These are phyloP conservation scores for Pelagia noctiluca DNA, from an alignment of 30 jellyfish, hydroid and myxozoan species.

Conservation along the genomic window DNA sequence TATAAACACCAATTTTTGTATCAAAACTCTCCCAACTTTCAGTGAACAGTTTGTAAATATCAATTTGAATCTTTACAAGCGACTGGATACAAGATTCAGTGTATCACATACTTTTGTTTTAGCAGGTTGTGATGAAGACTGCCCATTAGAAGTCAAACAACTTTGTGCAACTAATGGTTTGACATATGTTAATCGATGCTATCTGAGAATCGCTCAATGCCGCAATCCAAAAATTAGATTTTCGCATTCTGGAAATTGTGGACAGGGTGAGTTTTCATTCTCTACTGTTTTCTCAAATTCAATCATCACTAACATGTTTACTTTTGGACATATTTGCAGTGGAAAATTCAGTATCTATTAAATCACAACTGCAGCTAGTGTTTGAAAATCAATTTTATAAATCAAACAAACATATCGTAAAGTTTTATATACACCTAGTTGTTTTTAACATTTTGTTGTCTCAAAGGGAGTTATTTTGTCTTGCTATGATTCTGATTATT, in stretches of 20 bases:
- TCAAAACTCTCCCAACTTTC: not conserved
- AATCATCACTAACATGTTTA: no score
- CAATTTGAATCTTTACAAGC: not conserved
- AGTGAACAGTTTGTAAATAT: not conserved
- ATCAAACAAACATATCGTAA: no score
- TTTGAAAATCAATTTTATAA: no score
- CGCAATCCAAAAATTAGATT: slow-evolving; percentile 2
- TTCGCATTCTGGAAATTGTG: not conserved
- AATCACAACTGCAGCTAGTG: not conserved
- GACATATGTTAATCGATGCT: slow-evolving; percentile 1
- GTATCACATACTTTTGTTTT: not conserved
- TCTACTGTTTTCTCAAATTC: no score
- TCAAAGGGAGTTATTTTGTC: no score
- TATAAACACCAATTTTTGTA: not conserved
- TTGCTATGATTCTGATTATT: no score
- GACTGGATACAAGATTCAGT: not conserved
- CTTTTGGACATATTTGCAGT: not conserved
- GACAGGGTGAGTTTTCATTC: not conserved
- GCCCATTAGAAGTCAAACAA: not conserved
- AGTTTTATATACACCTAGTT: no score
- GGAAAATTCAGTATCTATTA: not conserved
- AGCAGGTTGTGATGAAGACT: not conserved
- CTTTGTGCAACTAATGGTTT: not conserved
- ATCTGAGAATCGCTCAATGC: not conserved
- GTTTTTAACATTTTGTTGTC: no score